phyloP scores from a whole-genome alignment of 1,140 invertebrate genomes.

The Phymastichus coffea region DNA sequence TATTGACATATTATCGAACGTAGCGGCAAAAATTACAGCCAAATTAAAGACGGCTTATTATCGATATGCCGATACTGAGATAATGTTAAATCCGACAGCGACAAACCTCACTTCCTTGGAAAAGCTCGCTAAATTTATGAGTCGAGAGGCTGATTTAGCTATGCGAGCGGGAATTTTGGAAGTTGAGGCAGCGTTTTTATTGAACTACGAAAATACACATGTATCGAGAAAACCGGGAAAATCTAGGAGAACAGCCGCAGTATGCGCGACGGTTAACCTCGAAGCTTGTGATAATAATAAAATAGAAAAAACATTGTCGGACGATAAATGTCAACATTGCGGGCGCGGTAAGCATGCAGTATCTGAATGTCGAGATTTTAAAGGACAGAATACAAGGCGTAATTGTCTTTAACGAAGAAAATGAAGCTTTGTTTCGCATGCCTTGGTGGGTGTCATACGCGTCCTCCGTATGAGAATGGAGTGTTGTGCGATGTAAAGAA shows the following conservation, averaged over 20 bases:
- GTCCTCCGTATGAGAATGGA: too few relatives aligned
- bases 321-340: background rate
- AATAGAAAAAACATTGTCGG: too few relatives aligned
- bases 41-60: conserved; percentile 8
- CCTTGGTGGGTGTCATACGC: background rate
- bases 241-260: too few relatives aligned
- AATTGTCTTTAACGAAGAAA: background rate
- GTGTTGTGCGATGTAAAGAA: background rate
- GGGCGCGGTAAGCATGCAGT: background rate
- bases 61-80: background rate
- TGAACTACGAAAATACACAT: background rate
- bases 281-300: too few relatives aligned
- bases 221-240: background rate
- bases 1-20: background rate
- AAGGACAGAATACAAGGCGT: background rate
- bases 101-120: too few relatives aligned
- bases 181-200: background rate
- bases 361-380: background rate
- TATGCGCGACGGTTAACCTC: too few relatives aligned
- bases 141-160: too few relatives aligned
- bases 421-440: background rate
- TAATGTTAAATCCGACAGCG: too few relatives aligned
- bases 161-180: background rate
- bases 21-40: background rate
- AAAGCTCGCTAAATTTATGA: too few relatives aligned